Conservation (phyloP, 1,140 invertebrate genomes). For the Mizuhopecten yessoensis region DNA sequence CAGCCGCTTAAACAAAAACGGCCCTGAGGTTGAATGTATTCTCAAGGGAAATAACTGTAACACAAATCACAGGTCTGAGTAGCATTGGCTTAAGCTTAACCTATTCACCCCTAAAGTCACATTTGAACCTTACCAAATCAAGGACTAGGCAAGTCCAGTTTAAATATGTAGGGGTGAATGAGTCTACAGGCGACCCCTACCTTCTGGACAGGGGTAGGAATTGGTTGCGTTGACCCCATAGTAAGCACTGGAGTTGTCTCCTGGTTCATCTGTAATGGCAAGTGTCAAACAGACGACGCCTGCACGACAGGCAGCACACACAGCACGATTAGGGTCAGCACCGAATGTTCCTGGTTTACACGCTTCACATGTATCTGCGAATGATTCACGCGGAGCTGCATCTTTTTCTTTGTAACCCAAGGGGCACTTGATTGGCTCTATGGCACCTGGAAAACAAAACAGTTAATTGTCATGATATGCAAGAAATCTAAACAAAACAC, state of each 20-base stretch:
- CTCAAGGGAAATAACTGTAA: no score
- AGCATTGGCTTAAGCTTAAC: no score
- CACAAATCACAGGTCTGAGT: no score
- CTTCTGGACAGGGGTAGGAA: constrained; percentile 79
- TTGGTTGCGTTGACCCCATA: constrained; percentile 76
- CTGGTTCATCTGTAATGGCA: constrained; percentile 78
- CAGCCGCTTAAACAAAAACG: no score
- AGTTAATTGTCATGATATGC: background rate
- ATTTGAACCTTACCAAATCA: no score
- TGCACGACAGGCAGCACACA: constrained; percentile 77
- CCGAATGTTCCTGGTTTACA: constrained; percentile 79
- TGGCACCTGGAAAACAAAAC: constrained; percentile 73
- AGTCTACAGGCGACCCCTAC: constrained; percentile 66
- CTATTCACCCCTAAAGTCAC: no score
- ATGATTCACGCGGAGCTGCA: constrained; percentile 71
- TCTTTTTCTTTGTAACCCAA: constrained; percentile 79
- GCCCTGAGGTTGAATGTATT: no score
- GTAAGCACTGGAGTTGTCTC: constrained; percentile 67
- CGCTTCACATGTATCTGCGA: constrained; percentile 80
- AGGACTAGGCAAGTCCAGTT: no score
- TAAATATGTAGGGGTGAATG: no score
- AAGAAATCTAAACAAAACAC: no score
- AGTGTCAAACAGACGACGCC: constrained; percentile 78
- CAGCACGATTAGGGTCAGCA: constrained; percentile 68
- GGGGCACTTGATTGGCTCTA: constrained; percentile 79